phyloP scores from a whole-genome alignment of 2,888 invertebrate species.

The Patella pellucida region DNA sequence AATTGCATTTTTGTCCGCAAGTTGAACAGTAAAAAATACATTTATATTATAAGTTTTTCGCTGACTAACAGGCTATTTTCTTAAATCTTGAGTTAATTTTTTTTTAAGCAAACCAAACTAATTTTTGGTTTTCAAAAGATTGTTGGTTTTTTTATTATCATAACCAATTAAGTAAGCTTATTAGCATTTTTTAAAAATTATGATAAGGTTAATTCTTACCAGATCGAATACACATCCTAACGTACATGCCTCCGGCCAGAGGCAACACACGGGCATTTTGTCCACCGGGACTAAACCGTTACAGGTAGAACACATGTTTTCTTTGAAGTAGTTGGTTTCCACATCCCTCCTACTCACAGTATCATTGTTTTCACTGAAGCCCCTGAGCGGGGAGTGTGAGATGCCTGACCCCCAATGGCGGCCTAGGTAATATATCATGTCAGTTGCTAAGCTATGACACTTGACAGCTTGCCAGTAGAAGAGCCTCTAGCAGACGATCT shows the following conservation, averaged over 20 bases:
- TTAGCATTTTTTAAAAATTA: no score
- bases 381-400: slow-evolving; percentile 26
- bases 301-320: slow-evolving; percentile 36
- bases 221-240: slow-evolving; percentile 52
- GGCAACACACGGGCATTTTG: slow-evolving; percentile 56
- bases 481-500: slow-evolving; percentile 12
- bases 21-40: no score
- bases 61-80: no score
- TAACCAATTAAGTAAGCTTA: no score
- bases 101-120: no score
- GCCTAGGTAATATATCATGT: slow-evolving; percentile 63
- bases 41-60: no score
- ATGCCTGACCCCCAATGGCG: slow-evolving; percentile 52
- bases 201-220: slow-evolving; percentile 23
- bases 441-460: slow-evolving; percentile 64
- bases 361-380: slow-evolving; percentile 32
- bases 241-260: slow-evolving; percentile 58
- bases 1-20: no score
- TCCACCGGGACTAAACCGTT: slow-evolving; percentile 23
- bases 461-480: slow-evolving; percentile 62
- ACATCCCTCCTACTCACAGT: slow-evolving; percentile 26
- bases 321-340: slow-evolving; percentile 12
- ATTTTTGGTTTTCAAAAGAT: no score
- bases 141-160: no score
- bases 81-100: no score